These are phyloP conservation scores for Enteromius treurensis DNA, from an alignment of 2,797 vertebrate genomes.

Conservation along the genomic window DNA sequence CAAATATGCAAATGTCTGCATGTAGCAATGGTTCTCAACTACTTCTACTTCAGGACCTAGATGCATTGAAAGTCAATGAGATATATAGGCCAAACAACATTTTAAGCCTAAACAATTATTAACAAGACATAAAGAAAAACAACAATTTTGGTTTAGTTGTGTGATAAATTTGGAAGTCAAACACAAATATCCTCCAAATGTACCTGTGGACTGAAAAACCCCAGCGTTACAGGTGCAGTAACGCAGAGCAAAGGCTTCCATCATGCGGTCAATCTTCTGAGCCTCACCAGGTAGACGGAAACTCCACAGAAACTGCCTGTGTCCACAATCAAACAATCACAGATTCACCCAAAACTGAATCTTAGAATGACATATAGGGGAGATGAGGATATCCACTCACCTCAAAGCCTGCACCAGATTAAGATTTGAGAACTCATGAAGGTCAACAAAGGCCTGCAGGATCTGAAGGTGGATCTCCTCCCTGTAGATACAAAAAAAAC, in stretches of 20 bases:
- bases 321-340: slow-evolving; percentile 3
- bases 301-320: slow-evolving; percentile 94
- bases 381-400: slow-evolving; percentile 69
- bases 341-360: not conserved
- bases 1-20: not conserved
- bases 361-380: not conserved
- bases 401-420: slow-evolving; percentile 93
- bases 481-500: slow-evolving; percentile 67
- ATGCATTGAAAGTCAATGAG: not conserved
- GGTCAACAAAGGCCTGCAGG: slow-evolving; percentile 88
- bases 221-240: slow-evolving; percentile 90
- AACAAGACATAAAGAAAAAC: not conserved
- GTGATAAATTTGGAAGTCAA: not conserved
- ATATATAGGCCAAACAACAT: not conserved
- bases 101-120: not conserved
- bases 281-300: slow-evolving; percentile 94
- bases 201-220: slow-evolving; percentile 93
- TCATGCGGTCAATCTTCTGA: slow-evolving; percentile 97
- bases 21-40: not conserved
- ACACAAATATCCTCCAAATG: not conserved
- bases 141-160: not conserved
- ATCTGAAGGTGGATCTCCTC: slow-evolving; percentile 83
- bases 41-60: not conserved
- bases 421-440: slow-evolving; percentile 91
- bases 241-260: slow-evolving; percentile 90